Evolutionary conservation across 2,797 vertebrate genomes (phyloP), one percentile per base, ranked within the genome.

Genomic region (Masticophis lateralis): DNA sequence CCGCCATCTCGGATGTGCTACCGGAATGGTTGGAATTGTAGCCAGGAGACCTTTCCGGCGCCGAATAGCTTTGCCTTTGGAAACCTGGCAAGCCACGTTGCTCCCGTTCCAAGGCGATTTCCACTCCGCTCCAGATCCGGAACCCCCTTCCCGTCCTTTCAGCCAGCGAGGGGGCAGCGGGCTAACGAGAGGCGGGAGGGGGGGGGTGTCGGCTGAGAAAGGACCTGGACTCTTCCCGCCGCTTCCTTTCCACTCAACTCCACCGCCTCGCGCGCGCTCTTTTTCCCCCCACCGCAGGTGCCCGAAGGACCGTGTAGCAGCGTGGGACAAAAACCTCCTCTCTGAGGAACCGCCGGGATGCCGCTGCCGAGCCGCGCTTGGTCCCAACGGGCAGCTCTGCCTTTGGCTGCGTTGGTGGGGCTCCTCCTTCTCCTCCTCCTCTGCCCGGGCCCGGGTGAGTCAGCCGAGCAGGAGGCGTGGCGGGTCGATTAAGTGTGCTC

Each of bases 391-490:
- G 0, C 60, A 14, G 56, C 92, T 22, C 94, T 97, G 92, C 93
- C 92, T 7, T 13, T 94, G 28, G 61, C 86, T 0, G 47, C 92
- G 2, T 0, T 96, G 37, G 12, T 97, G 28, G 89, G 97, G 32
- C 69, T 97, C 2, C 93, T 95, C 20, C 92, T 96, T 92, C 94
- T 95, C 93, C 94, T 95, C 43, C 92, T 96, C 91, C 92, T 98
- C 16, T 97, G 97, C 90, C 60, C 96, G n/a, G 95, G 97, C 3
- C 97, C 97, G 51, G 97, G 98, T 98, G 96, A 97, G 98, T 95
- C 74, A 88, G 3, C 0, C 2, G 4, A 16, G 10, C 27, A 6
- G 32, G 16, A 1, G 7, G 22, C 0, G n/a, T n/a, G 12, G 69
- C 37, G 32, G 74, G 37, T 3, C 11, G 74, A 4, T 18, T 22